Evolutionary conservation across 2,797 vertebrate genomes (phyloP).

Genomic region (Staurois parvus): DNA sequence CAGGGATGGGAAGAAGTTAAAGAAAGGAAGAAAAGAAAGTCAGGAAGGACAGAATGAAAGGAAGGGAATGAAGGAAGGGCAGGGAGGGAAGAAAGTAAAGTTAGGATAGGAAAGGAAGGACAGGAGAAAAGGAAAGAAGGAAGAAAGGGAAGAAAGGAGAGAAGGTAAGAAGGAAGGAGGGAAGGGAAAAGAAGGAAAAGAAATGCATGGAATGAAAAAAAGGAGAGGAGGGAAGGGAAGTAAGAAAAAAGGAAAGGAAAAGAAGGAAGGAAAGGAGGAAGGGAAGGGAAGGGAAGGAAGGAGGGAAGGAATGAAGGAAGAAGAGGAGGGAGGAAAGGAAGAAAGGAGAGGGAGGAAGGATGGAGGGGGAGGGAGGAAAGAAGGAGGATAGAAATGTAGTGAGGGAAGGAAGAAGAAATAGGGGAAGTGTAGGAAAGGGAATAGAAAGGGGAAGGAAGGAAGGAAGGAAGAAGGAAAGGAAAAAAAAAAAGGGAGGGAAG

Average conservation of each 20-base stretch:
- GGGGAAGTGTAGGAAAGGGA: too few relatives aligned
- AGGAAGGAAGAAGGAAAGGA: neutral
- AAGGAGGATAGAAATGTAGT: too few relatives aligned
- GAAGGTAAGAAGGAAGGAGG: neutral
- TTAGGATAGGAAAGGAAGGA: neutral
- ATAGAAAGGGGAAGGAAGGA: neutral
- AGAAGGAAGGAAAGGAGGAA: neutral
- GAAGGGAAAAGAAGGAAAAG: neutral
- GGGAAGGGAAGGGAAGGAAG: neutral
- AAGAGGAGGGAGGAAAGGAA: neutral
- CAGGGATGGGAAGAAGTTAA: too few relatives aligned
- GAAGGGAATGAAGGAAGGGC: too few relatives aligned
- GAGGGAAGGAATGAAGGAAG: neutral
- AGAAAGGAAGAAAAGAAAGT: too few relatives aligned
- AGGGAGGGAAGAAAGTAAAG: neutral
- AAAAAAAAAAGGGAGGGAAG: neutral
- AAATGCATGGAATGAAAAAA: neutral
- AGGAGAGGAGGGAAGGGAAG: neutral
- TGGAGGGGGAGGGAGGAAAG: neutral
- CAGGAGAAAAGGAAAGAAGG: neutral
- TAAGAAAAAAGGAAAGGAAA: neutral
- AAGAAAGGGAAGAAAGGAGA: neutral
- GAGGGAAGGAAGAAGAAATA: too few relatives aligned
- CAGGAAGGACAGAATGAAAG: too few relatives aligned
- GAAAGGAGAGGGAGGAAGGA: neutral